phyloP scores from a whole-genome alignment of 2,888 invertebrate genomes.

The Ernsta delagoae region DNA sequence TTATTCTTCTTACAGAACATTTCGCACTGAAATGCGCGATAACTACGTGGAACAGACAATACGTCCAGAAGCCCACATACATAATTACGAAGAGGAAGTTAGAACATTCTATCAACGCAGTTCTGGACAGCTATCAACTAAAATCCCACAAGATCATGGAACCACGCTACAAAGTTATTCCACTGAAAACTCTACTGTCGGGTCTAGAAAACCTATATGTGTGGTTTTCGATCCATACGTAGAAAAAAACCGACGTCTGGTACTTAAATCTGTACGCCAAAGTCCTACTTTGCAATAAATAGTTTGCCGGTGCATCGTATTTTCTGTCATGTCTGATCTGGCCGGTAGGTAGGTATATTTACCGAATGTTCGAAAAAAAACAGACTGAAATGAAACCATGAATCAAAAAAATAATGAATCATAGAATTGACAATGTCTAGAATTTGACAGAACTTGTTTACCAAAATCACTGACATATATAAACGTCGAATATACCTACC shows the following conservation, averaged over 20 bases:
- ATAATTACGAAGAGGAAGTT: slow-evolving; percentile 61
- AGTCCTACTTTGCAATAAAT: no score
- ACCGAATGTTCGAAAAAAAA: no score
- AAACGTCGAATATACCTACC: background rate
- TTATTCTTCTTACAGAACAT: slow-evolving; percentile 56
- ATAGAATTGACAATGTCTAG: no score
- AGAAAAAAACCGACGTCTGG: slow-evolving; percentile 61
- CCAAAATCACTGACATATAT: no score
- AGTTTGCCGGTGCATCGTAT: no score
- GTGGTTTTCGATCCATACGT: slow-evolving; percentile 58
- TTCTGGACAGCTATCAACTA: slow-evolving; percentile 54
- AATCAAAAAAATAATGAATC: no score
- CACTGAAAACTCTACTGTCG: slow-evolving; percentile 60
- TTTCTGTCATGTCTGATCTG: no score
- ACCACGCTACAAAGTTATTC: slow-evolving; percentile 49
- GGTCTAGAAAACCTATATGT: slow-evolving; percentile 64
- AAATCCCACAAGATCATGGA: slow-evolving; percentile 52
- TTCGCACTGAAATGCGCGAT: slow-evolving; percentile 69
- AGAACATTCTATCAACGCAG: slow-evolving; percentile 54
- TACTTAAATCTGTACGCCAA: slow-evolving; percentile 43
- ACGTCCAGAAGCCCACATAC: slow-evolving; percentile 54
- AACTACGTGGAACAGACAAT: slow-evolving; percentile 58
- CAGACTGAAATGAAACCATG: no score
- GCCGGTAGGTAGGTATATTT: no score
- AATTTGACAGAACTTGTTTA: no score